These are phyloP conservation scores for Harlomillsia oculata DNA, from an alignment of 1,140 invertebrate species.

Conservation along the genomic window DNA sequence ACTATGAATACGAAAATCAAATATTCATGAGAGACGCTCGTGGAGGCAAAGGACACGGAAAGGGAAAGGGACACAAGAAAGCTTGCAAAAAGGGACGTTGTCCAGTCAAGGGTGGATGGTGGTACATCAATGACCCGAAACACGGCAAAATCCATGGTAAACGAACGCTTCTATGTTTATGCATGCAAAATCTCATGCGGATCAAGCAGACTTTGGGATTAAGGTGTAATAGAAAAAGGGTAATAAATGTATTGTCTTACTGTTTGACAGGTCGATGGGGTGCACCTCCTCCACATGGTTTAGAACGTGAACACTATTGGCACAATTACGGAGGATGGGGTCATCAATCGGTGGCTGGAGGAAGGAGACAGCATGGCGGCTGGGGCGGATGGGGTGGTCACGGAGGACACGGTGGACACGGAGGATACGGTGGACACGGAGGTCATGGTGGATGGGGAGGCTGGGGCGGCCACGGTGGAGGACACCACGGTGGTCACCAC, in stretches of 20 bases:
- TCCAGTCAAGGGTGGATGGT: conserved; percentile 1
- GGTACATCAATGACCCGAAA: conserved; percentile 10
- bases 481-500: not conserved
- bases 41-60: too few relatives aligned
- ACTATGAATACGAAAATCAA: too few relatives aligned
- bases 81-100: conserved; percentile 3
- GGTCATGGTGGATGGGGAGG: not conserved
- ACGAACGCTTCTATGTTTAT: not conserved
- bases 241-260: too few relatives aligned
- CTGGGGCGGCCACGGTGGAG: too few relatives aligned
- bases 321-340: not conserved
- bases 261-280: not conserved
- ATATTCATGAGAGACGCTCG: too few relatives aligned
- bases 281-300: not conserved
- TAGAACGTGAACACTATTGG: conserved; percentile 5
- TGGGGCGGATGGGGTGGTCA: not conserved
- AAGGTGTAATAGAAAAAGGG: too few relatives aligned
- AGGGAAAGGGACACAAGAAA: not conserved
- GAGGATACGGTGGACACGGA: not conserved
- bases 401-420: not conserved
- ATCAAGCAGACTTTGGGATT: not conserved
- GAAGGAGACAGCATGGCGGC: too few relatives aligned
- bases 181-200: not conserved
- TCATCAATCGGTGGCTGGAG: not conserved
- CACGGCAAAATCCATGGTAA: conserved; percentile 1